These are phyloP conservation scores for Intellagama lesueurii DNA, from an alignment of 2,797 vertebrate genomes.

Conservation along the genomic window DNA sequence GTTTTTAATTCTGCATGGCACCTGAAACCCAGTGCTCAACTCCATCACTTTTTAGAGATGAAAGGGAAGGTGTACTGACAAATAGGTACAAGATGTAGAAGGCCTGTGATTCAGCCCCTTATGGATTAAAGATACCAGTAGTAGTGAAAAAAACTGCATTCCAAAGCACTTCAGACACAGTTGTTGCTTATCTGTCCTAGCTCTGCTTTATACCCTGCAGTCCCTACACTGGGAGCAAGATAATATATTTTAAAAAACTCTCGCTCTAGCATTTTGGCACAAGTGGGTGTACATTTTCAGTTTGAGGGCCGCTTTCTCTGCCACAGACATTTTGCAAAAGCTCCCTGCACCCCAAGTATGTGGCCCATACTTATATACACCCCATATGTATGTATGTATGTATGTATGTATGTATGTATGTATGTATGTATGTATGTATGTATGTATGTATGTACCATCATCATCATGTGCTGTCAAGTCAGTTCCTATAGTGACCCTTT, in stretches of 20 bases:
- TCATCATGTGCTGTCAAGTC: too few relatives aligned
- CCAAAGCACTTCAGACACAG: neutral
- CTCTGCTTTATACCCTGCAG: too few relatives aligned
- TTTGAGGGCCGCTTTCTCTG: neutral
- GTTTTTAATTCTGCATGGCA: conserved; percentile 74
- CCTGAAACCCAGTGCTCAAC: conserved; percentile 63
- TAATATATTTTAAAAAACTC: too few relatives aligned
- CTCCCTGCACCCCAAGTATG: neutral
- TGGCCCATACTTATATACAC: too few relatives aligned
- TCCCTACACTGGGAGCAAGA: too few relatives aligned
- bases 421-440: too few relatives aligned
- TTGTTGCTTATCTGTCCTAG: neutral
- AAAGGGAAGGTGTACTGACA: conserved; percentile 58
- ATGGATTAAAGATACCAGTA: conserved; percentile 23
- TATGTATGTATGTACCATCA: too few relatives aligned
- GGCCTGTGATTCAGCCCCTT: conserved; percentile 6
- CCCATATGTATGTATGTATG: too few relatives aligned
- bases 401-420: too few relatives aligned
- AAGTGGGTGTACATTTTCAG: neutral
- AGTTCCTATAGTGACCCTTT: too few relatives aligned
- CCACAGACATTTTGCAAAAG: neutral
- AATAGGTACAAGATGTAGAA: conserved; percentile 53
- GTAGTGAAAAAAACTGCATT: neutral
- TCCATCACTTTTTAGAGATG: conserved; percentile 59
- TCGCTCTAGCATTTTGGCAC: too few relatives aligned